A percentile compares a stretch with the other conserved stretches of the same genome.
Conservation (phyloP, 2,888 invertebrate genomes). For the Sarcophaga carnaria region DNA sequence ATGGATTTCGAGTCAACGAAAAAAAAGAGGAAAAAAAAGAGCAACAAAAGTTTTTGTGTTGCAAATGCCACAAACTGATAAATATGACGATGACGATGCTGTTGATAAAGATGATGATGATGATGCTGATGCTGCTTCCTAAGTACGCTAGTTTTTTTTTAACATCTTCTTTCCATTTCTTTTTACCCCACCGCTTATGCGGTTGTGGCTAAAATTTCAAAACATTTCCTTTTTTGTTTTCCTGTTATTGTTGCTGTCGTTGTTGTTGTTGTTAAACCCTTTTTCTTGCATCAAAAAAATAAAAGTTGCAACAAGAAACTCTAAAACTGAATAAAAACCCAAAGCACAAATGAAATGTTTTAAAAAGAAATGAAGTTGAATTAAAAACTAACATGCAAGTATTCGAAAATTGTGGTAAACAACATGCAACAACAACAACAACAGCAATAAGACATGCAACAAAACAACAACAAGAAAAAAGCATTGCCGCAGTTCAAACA, state of each 20-base stretch:
- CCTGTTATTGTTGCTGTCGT: neutral
- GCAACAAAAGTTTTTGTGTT: conserved; percentile 40
- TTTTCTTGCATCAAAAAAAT: neutral
- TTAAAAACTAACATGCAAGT: conserved; percentile 18
- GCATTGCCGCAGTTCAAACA: neutral
- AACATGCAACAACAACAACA: conserved; percentile 34
- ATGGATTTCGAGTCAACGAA: neutral
- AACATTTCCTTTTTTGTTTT: conserved; percentile 21
- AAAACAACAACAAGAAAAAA: conserved; percentile 17
- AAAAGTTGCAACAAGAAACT: neutral
- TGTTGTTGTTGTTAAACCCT: neutral
- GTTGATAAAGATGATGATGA: conserved; percentile 23
- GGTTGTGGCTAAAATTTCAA: conserved; percentile 49
- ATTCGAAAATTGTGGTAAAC: conserved; percentile 48
- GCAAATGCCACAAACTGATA: conserved; percentile 51
- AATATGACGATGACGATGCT: conserved; percentile 43
- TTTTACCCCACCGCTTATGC: conserved; percentile 37
- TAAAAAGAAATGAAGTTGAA: neutral
- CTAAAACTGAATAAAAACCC: neutral
- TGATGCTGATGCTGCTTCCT: conserved; percentile 27
- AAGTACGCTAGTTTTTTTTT: conserved; percentile 2
- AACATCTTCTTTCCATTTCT: neutral
- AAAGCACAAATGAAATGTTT: neutral
- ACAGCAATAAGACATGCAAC: conserved; percentile 16
- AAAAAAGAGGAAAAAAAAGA: conserved; percentile 1